Percentiles rank a stretch among this genome's conserved stretches.
phyloP scores from a whole-genome alignment of 2,888 invertebrate species.

The Amiota mariae region DNA sequence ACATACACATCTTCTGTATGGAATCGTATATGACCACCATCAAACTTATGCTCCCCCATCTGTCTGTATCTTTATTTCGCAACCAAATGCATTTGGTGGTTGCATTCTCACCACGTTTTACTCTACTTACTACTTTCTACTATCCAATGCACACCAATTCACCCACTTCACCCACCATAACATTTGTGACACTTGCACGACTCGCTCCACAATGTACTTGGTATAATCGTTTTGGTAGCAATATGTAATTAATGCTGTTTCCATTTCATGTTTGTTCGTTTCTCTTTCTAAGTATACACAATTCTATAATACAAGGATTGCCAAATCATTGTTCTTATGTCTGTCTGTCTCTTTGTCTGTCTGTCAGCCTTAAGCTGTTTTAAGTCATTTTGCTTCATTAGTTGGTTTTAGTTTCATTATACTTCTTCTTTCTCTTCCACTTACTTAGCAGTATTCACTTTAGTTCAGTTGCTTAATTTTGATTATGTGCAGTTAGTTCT shows the following conservation, averaged over 20 bases:
- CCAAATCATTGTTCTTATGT: neutral
- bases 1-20: too few relatives aligned
- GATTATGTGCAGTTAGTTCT: constrained; percentile 21
- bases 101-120: too few relatives aligned
- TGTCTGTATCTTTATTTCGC: too few relatives aligned
- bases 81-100: too few relatives aligned
- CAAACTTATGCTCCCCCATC: too few relatives aligned
- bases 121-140: too few relatives aligned
- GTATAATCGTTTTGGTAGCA: neutral
- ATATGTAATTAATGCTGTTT: neutral
- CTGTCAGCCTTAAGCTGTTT: constrained; percentile 13
- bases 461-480: neutral
- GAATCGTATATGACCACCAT: too few relatives aligned
- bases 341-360: neutral
- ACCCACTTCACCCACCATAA: too few relatives aligned
- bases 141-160: too few relatives aligned
- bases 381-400: constrained; percentile 14
- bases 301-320: neutral
- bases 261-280: neutral
- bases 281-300: neutral
- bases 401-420: constrained; percentile 1
- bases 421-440: neutral
- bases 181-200: too few relatives aligned
- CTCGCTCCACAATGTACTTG: too few relatives aligned
- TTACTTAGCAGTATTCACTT: neutral